A percentile compares a stretch with the other conserved stretches of the same genome.
Evolutionary conservation across 2,113 vertebrate genomes (phyloP).

Genomic region (Microtus pennsylvanicus): DNA sequence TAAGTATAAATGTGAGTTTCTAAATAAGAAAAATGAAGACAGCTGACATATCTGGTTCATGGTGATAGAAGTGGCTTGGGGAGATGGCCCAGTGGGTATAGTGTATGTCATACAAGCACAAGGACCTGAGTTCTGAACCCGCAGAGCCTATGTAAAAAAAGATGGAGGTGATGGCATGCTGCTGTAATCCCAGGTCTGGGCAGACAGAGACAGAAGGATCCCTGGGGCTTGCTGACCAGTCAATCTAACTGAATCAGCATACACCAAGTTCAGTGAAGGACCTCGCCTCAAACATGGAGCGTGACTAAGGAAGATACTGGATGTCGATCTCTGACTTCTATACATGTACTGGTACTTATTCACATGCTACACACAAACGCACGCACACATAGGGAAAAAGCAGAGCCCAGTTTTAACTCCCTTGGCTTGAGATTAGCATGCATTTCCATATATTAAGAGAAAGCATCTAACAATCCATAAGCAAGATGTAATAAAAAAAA

Average conservation of each 20-base stretch:
- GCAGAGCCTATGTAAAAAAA: background rate
- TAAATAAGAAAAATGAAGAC: conserved; percentile 35
- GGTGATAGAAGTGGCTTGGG: background rate
- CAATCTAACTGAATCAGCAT: background rate
- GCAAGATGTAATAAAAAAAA: background rate
- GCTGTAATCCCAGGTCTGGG: background rate
- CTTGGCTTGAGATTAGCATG: conserved; percentile 9
- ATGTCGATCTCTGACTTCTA: background rate
- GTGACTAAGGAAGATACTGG: background rate
- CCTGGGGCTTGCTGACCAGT: background rate
- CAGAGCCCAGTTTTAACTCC: conserved; percentile 27
- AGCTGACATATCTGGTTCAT: background rate
- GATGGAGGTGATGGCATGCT: background rate
- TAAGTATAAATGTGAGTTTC: conserved; percentile 24
- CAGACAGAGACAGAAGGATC: background rate
- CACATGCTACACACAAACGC: background rate
- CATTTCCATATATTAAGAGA: background rate
- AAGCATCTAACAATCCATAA: background rate
- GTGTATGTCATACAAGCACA: background rate
- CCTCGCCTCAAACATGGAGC: no score
- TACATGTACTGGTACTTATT: background rate
- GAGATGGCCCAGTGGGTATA: background rate
- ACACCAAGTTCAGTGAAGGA: background rate
- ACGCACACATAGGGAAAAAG: background rate
- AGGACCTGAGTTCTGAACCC: background rate